Base-by-base conservation (phyloP, 2,888 invertebrate genomes). In the Nomada ferruginata region DNA sequence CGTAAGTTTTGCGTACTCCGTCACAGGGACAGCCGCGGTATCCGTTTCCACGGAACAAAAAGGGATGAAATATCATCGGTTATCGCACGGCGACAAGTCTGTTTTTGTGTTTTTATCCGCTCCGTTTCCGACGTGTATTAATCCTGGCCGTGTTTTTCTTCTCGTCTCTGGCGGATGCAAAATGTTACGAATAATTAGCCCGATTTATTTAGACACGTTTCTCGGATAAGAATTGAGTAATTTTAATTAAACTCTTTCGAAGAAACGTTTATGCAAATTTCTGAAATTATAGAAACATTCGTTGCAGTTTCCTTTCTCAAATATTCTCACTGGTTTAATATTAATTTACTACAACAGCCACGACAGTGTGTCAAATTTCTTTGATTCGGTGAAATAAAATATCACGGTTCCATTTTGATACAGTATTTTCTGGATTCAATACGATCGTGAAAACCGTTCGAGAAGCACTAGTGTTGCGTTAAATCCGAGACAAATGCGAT, bases 41-140 rank as follows among this genome's bases (percentile, higher is more conserved):
- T 55, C 55, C 15, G 42, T 44, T 57, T 18, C n/a, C 47, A 47
- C 15, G 44, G 13, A 1, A 55, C 20, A 18, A 65, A 20, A 47
- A 11, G 4, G 47, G 15, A 47, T 18, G 23, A 57, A 74, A 68
- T 66, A 57, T 36, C 47, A 13, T 29, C 11, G 36, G 57, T 47
- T 66, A 68, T 74, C 36, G 66, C 66, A 68, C 29, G 29, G 7
- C 15, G 2, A 18, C 29, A 50, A 74, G 57, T 47, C 57, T 20
- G 23, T 71, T 73, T 64, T 64, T 50, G 70, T 68, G 61, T 77
- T 82, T 47, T 47, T 15, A 47, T 47, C 47, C 15, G 15, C 4
- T 15, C 11, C 47, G 15, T 15, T 47, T 47, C 13, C 73, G 73
- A 20, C 47, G 18, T 15, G 20, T 10, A 10, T 18, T 65, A n/a